These are phyloP conservation scores for Zaprionus taronus DNA, from an alignment of 1,140 invertebrate genomes.

Conservation along the genomic window DNA sequence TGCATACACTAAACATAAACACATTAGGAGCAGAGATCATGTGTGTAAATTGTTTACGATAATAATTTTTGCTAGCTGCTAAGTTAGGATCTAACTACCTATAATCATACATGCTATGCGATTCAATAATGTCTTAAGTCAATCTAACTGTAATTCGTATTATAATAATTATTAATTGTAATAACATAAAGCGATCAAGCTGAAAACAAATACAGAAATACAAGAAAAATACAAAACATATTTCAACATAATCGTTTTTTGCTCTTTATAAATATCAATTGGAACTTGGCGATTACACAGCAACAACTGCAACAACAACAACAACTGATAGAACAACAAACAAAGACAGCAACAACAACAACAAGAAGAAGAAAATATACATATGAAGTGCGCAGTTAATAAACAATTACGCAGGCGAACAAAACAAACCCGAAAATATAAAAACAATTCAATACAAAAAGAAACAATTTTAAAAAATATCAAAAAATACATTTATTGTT, in stretches of 20 bases:
- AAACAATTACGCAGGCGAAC: slow-evolving; percentile 8
- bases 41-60: slow-evolving; percentile 54
- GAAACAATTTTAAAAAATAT: slow-evolving; percentile 57
- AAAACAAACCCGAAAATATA: slow-evolving; percentile 41
- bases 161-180: slow-evolving; percentile 53
- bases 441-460: slow-evolving; percentile 29
- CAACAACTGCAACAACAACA: slow-evolving; percentile 36
- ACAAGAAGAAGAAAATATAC: slow-evolving; percentile 23
- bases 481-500: slow-evolving; percentile 32
- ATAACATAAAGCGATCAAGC: slow-evolving; percentile 47
- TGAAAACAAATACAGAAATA: slow-evolving; percentile 39
- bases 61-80: slow-evolving; percentile 34
- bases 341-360: slow-evolving; percentile 15
- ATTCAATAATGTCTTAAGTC: slow-evolving; percentile 72
- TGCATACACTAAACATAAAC: slow-evolving; percentile 16
- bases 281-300: slow-evolving; percentile 55
- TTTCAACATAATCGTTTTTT: slow-evolving; percentile 48
- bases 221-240: slow-evolving; percentile 43
- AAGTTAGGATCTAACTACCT: slow-evolving; percentile 42
- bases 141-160: slow-evolving; percentile 55
- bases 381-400: slow-evolving; percentile 22
- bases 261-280: slow-evolving; percentile 58
- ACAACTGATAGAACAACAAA: slow-evolving; percentile 37
- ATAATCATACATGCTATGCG: slow-evolving; percentile 30
- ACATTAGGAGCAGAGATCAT: background rate